These are phyloP conservation scores for Dendrocincla fuliginosa DNA, from an alignment of 2,797 vertebrate species.

Conservation along the genomic window DNA sequence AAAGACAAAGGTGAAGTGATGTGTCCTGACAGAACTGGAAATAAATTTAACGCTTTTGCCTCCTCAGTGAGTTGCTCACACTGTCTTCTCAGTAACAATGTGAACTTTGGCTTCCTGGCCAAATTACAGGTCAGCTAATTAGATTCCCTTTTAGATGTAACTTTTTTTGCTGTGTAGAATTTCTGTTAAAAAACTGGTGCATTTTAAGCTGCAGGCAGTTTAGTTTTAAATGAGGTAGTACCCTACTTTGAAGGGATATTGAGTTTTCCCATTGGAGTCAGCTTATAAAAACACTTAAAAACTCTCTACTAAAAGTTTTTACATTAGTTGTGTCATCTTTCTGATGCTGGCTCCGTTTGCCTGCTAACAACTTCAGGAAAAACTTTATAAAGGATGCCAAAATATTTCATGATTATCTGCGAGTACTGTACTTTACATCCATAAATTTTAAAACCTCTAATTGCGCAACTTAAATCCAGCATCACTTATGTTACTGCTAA, in stretches of 20 bases:
- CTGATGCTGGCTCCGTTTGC: not conserved
- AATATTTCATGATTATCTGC: not conserved
- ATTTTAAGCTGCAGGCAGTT: not conserved
- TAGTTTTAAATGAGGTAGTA: not conserved
- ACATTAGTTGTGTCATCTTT: not conserved
- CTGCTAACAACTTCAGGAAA: not conserved
- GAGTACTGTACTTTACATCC: not conserved
- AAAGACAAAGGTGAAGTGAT: slow-evolving; percentile 27
- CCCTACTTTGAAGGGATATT: not conserved
- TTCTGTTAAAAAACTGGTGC: not conserved
- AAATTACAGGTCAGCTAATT: not conserved
- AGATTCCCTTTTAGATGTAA: not conserved
- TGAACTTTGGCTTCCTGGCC: not conserved
- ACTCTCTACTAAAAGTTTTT: not conserved
- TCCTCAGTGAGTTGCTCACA: not conserved
- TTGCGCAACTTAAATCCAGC: not conserved
- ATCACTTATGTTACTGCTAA: not conserved
- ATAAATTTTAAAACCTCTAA: not conserved
- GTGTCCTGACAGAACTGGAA: slow-evolving; percentile 18
- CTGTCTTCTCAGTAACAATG: not conserved
- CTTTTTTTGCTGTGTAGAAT: not conserved
- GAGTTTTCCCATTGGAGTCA: not conserved
- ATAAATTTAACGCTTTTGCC: not conserved
- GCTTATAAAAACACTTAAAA: not conserved
- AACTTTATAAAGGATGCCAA: not conserved